These are phyloP conservation scores for Cromileptes altivelis DNA, from an alignment of 2,113 vertebrate genomes.

Conservation along the genomic window DNA sequence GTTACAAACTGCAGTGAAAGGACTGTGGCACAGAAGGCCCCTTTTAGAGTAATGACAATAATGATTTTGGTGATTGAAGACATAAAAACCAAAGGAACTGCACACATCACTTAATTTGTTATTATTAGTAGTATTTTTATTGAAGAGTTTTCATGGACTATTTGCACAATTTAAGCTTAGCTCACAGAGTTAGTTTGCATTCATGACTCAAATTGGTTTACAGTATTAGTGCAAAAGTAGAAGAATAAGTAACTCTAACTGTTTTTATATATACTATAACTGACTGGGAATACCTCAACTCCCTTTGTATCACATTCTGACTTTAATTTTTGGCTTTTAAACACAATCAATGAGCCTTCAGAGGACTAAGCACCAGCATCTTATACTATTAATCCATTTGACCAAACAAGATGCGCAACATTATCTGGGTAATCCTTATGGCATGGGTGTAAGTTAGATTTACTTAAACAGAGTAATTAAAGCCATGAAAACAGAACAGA, in stretches of 20 bases:
- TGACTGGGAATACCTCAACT: slow-evolving; percentile 27
- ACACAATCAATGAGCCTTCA: slow-evolving; percentile 49
- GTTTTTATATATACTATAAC: slow-evolving; percentile 19
- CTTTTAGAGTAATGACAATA: background rate
- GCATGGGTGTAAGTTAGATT: background rate
- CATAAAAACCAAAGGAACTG: slow-evolving; percentile 1
- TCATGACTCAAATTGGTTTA: slow-evolving; percentile 60
- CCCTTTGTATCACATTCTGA: slow-evolving; percentile 50
- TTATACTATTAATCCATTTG: slow-evolving; percentile 9
- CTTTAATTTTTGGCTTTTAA: slow-evolving; percentile 48
- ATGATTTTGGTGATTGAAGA: background rate
- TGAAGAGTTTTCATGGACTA: slow-evolving; percentile 54
- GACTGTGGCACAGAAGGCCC: background rate
- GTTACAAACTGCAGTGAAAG: background rate
- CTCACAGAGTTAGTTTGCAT: slow-evolving; percentile 61
- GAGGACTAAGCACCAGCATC: slow-evolving; percentile 35
- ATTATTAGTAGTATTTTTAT: slow-evolving; percentile 46
- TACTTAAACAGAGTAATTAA: slow-evolving; percentile 1
- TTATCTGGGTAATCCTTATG: background rate
- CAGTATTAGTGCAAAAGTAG: slow-evolving; percentile 71
- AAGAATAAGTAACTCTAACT: slow-evolving; percentile 53
- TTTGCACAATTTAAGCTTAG: slow-evolving; percentile 65
- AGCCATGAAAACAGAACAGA: slow-evolving; percentile 16
- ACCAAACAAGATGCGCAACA: slow-evolving; percentile 1
- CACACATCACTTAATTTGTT: background rate